phyloP scores from a whole-genome alignment of 37 sponge, comb jelly and placozoan species.

The Halisarca cf. caerulea region DNA sequence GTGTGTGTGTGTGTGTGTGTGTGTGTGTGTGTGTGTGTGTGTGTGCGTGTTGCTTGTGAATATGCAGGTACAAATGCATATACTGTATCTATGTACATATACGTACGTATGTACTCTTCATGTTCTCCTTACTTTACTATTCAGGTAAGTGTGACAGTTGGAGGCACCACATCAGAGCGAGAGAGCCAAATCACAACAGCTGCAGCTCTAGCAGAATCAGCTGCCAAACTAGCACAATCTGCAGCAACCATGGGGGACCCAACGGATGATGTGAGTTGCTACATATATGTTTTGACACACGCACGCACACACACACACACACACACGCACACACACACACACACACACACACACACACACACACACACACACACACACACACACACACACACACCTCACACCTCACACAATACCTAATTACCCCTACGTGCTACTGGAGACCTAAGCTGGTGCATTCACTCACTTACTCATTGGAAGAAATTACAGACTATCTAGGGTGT shows the following conservation, averaged over 20 bases:
- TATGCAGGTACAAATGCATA: slow-evolving; percentile 50
- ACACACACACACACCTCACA: too few species aligned
- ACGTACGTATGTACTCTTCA: background rate
- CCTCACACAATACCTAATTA: too few species aligned
- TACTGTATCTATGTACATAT: slow-evolving; percentile 13
- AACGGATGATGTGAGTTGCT: slow-evolving; percentile 45
- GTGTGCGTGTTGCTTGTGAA: slow-evolving; percentile 38
- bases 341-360: too few species aligned
- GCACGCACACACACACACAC: too few species aligned
- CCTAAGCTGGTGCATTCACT: too few species aligned
- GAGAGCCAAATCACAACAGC: slow-evolving; percentile 47
- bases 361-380: too few species aligned
- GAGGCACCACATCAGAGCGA: background rate
- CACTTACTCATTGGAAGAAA: too few species aligned
- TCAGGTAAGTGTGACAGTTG: background rate
- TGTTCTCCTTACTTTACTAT: background rate
- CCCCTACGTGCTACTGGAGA: too few species aligned
- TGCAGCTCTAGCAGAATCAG: slow-evolving; percentile 80
- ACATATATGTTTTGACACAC: too few species aligned
- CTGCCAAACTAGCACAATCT: slow-evolving; percentile 71
- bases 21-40: background rate
- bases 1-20: background rate
- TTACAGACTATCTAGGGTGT: too few species aligned
- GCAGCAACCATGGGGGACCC: slow-evolving; percentile 65
- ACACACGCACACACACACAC: too few species aligned